Base-by-base conservation (phyloP, 2,113 vertebrate genomes). In the Ptilonorhynchus violaceus region DNA sequence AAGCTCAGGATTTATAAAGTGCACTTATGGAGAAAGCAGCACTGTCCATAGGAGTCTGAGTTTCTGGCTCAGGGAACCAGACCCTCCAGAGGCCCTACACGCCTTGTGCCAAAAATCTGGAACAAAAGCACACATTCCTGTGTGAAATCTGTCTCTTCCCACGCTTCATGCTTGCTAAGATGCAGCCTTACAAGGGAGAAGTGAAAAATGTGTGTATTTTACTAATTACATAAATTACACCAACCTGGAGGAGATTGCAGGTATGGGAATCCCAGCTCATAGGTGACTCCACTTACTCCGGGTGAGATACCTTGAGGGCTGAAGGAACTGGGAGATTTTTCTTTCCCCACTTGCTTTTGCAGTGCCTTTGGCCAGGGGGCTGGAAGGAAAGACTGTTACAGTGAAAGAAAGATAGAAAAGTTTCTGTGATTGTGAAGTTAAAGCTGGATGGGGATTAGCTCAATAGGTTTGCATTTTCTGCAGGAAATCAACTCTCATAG, bases 61-160 rank as follows among this genome's bases (percentile, higher is more conserved):
- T 84, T 95, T 88, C 90, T 96, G 84, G 70, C 75, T 96, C 47
- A 70, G 59, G 85, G 91, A 96, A 56, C 5, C 8, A 88, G 94
- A 62, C 53, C 39, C 78, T 78, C 83, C 79, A 93, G 86, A 95
- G 89, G 60, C 89, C 88, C 22, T 72, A 42, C 80, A 19, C 0
- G 1, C 35, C 30, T 88, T 18, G 10, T 96, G 92, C 85, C 72
- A 95, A 73, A 94, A 93, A 42, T 27, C 59, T 62, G 75, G 47
- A 88, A 89, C 50, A 93, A 96, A 93, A 82, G 35, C 42, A 96
- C 63, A 77, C 0, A 0, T 94, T 77, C 83, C 35, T 59, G 12
- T 77, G 50, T 86, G 58, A 89, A 93, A 93, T 83, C 63, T 85
- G 12, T 47, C 39, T 92, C 35, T 74, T 91, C 80, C 64, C 67